phyloP scores from a whole-genome alignment of 2,113 vertebrate species.

The Poecile atricapillus region DNA sequence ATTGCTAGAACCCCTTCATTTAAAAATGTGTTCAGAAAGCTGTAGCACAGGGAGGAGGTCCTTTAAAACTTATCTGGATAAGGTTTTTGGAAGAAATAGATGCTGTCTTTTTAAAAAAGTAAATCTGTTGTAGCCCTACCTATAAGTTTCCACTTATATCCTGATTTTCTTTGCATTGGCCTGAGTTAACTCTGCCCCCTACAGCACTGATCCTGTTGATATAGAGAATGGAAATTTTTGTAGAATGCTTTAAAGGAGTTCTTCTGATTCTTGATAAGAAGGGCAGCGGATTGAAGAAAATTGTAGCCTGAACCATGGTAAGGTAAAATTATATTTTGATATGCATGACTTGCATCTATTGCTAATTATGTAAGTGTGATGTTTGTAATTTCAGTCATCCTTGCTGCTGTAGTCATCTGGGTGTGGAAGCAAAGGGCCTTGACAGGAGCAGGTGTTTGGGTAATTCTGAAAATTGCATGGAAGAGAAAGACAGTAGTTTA shows the following conservation, averaged over 20 bases:
- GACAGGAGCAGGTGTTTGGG: slow-evolving; percentile 13
- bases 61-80: background rate
- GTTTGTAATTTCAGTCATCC: background rate
- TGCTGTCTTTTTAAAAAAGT: background rate
- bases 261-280: background rate
- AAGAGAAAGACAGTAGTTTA: background rate
- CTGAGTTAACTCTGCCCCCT: background rate
- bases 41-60: background rate
- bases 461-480: background rate
- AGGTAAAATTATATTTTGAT: background rate
- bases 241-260: background rate
- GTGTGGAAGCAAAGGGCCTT: background rate
- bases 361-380: background rate
- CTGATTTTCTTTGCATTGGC: background rate
- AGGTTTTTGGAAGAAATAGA: background rate
- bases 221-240: background rate
- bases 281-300: background rate
- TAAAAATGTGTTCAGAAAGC: background rate
- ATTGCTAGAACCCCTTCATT: background rate
- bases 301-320: background rate
- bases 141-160: background rate
- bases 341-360: background rate
- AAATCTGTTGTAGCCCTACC: background rate
- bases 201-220: background rate
- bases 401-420: background rate